Conservation (phyloP, 2,113 vertebrate genomes). For the Alces alces region DNA sequence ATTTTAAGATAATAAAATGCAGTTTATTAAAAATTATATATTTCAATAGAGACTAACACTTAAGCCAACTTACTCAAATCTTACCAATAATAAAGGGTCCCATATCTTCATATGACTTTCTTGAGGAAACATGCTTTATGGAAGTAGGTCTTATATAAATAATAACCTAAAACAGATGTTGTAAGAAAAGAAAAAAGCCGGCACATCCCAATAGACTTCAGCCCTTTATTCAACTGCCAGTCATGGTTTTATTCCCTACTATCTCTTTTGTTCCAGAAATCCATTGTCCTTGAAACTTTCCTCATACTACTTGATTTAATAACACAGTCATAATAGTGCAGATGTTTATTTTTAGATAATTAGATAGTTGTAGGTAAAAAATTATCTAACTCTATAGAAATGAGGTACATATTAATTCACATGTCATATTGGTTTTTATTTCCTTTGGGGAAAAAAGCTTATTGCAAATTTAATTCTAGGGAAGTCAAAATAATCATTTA, state of each 20-base stretch:
- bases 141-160: not conserved
- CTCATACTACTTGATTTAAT: not conserved
- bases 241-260: slow-evolving; percentile 20
- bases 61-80: not conserved
- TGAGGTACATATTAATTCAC: not conserved
- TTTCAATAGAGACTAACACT: not conserved
- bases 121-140: not conserved
- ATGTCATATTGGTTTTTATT: not conserved
- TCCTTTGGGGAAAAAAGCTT: not conserved
- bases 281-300: slow-evolving; percentile 38
- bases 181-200: not conserved
- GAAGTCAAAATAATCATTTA: slow-evolving; percentile 21
- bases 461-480: not conserved
- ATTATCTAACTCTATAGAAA: not conserved
- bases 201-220: not conserved
- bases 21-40: slow-evolving; percentile 26
- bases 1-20: not conserved
- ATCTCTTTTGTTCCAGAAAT: slow-evolving; percentile 50
- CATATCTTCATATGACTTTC: not conserved
- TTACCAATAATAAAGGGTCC: not conserved
- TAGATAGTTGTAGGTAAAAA: slow-evolving; percentile 30
- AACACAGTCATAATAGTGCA: slow-evolving; percentile 14
- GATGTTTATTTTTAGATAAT: slow-evolving; percentile 46
- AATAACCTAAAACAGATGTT: slow-evolving; percentile 30
- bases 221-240: not conserved